A percentile compares a stretch with the other conserved stretches of the same genome.
Evolutionary conservation across 2,113 vertebrate genomes (phyloP).

Genomic region (Loxodonta africana): DNA sequence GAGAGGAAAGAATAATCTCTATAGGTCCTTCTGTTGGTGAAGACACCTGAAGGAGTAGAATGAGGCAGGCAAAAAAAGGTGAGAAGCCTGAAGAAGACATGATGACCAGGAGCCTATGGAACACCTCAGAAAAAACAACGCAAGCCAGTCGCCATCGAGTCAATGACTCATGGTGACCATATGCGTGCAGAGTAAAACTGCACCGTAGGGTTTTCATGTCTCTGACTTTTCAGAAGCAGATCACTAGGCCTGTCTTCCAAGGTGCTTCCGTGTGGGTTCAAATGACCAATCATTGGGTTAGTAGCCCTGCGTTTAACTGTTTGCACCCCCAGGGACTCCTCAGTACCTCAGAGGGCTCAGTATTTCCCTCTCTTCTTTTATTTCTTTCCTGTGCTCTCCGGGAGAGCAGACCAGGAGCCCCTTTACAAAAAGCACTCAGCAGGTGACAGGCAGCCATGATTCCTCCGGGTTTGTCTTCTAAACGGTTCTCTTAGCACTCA

Average conservation of each 20-base stretch:
- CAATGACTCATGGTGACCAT: too few relatives aligned
- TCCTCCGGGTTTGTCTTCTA: neutral
- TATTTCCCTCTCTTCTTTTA: neutral
- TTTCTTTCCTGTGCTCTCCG: neutral
- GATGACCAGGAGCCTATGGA: neutral
- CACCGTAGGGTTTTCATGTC: too few relatives aligned
- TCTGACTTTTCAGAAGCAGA: too few relatives aligned
- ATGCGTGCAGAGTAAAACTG: too few relatives aligned
- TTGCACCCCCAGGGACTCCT: too few relatives aligned
- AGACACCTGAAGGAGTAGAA: neutral
- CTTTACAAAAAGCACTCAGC: neutral
- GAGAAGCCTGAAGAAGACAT: neutral
- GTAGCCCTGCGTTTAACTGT: too few relatives aligned
- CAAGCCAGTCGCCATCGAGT: neutral
- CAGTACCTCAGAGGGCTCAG: neutral
- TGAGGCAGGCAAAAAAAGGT: neutral
- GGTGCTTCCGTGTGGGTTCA: too few relatives aligned
- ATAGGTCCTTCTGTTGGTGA: neutral
- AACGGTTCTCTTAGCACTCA: neutral
- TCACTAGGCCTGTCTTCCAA: too few relatives aligned
- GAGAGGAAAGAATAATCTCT: neutral
- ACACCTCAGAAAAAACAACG: neutral
- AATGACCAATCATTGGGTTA: too few relatives aligned
- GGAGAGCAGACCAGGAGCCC: neutral
- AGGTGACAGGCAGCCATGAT: neutral